Percentiles rank a stretch among this genome's conserved stretches.
These are phyloP conservation scores for Eutolmus rufibarbis DNA, from an alignment of 2,888 invertebrate genomes.

Conservation along the genomic window DNA sequence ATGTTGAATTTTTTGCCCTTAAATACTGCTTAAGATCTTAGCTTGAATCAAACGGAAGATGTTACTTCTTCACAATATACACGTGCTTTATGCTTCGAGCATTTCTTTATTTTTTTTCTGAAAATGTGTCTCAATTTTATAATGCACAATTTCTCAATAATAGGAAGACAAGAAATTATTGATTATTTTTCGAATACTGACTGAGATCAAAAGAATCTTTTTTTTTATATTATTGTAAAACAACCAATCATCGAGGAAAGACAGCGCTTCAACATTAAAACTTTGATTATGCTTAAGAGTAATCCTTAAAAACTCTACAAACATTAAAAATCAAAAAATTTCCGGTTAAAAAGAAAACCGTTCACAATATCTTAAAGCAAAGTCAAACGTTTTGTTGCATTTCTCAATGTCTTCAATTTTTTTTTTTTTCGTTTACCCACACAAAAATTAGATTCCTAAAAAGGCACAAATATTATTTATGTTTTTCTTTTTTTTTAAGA, in stretches of 20 bases:
- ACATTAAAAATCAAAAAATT: background rate
- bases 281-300: background rate
- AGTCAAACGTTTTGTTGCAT: conserved; percentile 17
- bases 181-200: background rate
- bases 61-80: background rate
- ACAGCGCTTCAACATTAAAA: background rate
- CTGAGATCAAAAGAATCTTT: background rate
- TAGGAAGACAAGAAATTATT: conserved; percentile 17
- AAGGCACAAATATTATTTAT: conserved; percentile 40
- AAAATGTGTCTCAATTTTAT: background rate
- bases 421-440: background rate
- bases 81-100: background rate
- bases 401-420: conserved; percentile 15
- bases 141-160: conserved; percentile 1
- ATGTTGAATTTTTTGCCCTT: background rate
- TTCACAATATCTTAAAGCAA: background rate
- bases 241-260: background rate
- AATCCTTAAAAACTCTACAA: background rate
- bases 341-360: background rate
- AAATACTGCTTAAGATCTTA: conserved; percentile 3
- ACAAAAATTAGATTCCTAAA: conserved; percentile 41
- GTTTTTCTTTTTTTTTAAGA: conserved; percentile 6
- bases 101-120: background rate
- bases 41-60: background rate
- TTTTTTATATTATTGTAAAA: background rate